phyloP scores from a whole-genome alignment of 2,888 invertebrate genomes.

The Agrotis exclamationis region DNA sequence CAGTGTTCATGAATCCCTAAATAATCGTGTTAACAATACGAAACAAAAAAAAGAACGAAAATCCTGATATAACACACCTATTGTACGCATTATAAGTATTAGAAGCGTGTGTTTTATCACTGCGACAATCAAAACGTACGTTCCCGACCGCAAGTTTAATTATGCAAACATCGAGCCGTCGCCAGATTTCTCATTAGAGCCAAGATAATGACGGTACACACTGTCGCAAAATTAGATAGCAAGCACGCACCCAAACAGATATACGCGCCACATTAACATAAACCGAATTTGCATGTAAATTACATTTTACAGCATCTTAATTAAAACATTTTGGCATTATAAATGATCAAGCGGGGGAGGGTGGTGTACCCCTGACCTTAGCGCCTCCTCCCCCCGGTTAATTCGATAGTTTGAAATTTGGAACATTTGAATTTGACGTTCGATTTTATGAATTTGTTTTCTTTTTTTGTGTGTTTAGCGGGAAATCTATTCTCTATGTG shows the following conservation, averaged over 20 bases:
- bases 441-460: constrained; percentile 59
- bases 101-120: constrained; percentile 87
- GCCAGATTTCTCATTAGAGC: constrained; percentile 91
- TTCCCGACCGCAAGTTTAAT: constrained; percentile 88
- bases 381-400: constrained; percentile 75
- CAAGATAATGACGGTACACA: constrained; percentile 91
- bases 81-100: constrained; percentile 74
- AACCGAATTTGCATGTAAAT: constrained; percentile 92
- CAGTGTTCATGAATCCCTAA: neutral
- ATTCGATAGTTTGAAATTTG: constrained; percentile 84
- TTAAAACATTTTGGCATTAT: constrained; percentile 92
- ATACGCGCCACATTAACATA: constrained; percentile 91
- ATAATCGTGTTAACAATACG: neutral
- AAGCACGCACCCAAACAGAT: constrained; percentile 91
- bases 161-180: constrained; percentile 91
- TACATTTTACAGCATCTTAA: constrained; percentile 92
- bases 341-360: constrained; percentile 89
- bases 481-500: neutral
- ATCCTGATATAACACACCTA: constrained; percentile 46
- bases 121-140: constrained; percentile 89
- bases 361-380: constrained; percentile 85
- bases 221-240: constrained; percentile 91
- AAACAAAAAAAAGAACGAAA: constrained; percentile 4
- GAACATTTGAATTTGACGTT: constrained; percentile 69
- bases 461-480: constrained; percentile 21